Evolutionary conservation across 2,797 vertebrate genomes (phyloP).

Genomic region (Tinamus major): DNA sequence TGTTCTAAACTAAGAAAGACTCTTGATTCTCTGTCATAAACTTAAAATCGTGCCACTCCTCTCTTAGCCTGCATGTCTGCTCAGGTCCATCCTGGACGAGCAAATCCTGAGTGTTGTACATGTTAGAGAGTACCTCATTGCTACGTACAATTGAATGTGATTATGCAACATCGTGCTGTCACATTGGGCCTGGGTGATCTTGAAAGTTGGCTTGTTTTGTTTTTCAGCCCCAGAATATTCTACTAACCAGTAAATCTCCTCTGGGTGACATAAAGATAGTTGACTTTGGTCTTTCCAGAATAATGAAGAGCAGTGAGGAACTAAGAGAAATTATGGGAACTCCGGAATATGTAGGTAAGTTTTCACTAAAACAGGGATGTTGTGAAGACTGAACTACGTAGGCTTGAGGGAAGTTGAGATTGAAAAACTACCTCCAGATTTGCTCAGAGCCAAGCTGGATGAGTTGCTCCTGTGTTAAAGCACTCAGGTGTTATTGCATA

Average conservation of each 20-base stretch:
- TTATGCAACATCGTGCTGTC: neutral
- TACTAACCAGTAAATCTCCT: constrained; percentile 87
- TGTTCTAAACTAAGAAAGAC: neutral
- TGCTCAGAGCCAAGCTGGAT: neutral
- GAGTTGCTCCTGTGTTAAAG: neutral
- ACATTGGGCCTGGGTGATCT: neutral
- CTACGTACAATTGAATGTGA: neutral
- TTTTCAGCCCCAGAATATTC: constrained; percentile 92
- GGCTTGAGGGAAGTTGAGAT: neutral
- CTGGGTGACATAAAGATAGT: constrained; percentile 93
- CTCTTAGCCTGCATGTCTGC: neutral
- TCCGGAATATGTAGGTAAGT: constrained; percentile 93
- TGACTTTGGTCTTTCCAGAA: constrained; percentile 92
- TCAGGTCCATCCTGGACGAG: neutral
- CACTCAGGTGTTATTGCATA: accelerated
- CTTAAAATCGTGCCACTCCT: neutral
- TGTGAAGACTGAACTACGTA: too few species aligned
- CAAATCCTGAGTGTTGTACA: neutral
- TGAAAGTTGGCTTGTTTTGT: neutral
- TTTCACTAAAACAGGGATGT: neutral
- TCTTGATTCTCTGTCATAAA: neutral
- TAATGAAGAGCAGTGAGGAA: constrained; percentile 89
- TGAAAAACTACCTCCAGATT: neutral
- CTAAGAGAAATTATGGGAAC: constrained; percentile 95
- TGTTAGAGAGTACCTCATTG: neutral